Conservation (phyloP, 2,797 vertebrate genomes). For the Sandelia bainsii region DNA sequence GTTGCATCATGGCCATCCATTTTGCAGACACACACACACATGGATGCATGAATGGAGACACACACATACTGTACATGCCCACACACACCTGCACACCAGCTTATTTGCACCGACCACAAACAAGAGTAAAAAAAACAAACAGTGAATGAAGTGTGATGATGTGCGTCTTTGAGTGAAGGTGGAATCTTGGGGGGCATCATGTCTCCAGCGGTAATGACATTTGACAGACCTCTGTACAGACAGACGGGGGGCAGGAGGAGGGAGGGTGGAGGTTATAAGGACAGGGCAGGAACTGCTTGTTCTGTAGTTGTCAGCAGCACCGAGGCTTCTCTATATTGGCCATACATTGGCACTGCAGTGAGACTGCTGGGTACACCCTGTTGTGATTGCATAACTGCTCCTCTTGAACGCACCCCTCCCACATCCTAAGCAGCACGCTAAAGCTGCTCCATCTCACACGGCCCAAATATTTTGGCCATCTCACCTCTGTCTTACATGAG, state of each 20-base stretch:
- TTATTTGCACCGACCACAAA: constrained; percentile 13
- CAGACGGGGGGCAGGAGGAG: constrained; percentile 23
- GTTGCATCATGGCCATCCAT: constrained; percentile 73
- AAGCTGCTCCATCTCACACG: constrained; percentile 50
- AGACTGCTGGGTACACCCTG: constrained; percentile 67
- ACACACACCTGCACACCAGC: constrained; percentile 1
- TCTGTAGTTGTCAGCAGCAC: constrained; percentile 76
- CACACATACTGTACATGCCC: not conserved
- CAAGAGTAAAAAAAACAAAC: not conserved
- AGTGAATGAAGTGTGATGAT: constrained; percentile 1
- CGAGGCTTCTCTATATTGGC: constrained; percentile 67
- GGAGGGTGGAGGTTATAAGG: constrained; percentile 12
- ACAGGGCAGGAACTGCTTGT: constrained; percentile 64
- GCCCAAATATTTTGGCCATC: constrained; percentile 47
- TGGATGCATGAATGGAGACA: constrained; percentile 49
- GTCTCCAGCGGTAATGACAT: constrained; percentile 58
- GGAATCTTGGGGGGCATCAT: constrained; percentile 38
- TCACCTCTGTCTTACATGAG: constrained; percentile 5
- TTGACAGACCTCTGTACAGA: constrained; percentile 61
- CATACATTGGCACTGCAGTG: constrained; percentile 76
- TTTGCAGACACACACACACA: constrained; percentile 40
- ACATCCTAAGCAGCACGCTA: constrained; percentile 37
- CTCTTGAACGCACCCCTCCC: constrained; percentile 77
- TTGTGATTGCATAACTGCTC: constrained; percentile 84
- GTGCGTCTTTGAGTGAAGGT: constrained; percentile 29